Percentiles rank a stretch among this genome's conserved stretches.
Evolutionary conservation across 2,888 invertebrate genomes (phyloP).

Genomic region (Drosophila atripex): DNA sequence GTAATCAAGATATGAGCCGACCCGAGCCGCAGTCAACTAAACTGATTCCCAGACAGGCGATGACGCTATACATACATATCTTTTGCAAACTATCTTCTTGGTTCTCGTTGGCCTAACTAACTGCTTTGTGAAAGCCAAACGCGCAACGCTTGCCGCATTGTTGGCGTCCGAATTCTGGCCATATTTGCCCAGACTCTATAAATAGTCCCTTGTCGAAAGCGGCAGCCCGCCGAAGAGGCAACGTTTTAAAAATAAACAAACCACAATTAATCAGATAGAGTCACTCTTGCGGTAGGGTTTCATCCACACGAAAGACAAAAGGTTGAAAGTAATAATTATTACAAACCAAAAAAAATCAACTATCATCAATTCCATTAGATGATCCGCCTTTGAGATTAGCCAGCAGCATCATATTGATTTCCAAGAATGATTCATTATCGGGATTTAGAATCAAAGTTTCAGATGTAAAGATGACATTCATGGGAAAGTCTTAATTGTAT

Average conservation of each 20-base stretch:
- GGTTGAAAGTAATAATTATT: slow-evolving; percentile 6
- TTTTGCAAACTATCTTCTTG: slow-evolving; percentile 29
- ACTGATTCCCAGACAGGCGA: slow-evolving; percentile 34
- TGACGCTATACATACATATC: slow-evolving; percentile 36
- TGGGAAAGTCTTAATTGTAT: not conserved
- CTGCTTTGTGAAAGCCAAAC: slow-evolving; percentile 45
- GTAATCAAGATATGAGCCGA: slow-evolving; percentile 32
- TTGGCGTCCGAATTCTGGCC: slow-evolving; percentile 24
- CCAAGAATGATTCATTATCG: not conserved
- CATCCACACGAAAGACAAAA: not conserved
- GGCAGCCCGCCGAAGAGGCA: slow-evolving; percentile 29
- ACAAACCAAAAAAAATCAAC: not conserved
- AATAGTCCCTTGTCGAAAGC: slow-evolving; percentile 44
- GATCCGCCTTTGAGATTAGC: not conserved
- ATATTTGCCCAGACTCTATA: slow-evolving; percentile 42
- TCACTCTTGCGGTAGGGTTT: slow-evolving; percentile 64
- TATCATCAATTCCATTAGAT: not conserved
- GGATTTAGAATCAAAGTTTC: not conserved
- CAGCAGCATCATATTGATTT: not conserved
- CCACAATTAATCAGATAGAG: slow-evolving; percentile 52
- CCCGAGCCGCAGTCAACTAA: not conserved
- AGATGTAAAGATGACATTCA: not conserved
- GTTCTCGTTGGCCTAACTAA: slow-evolving; percentile 24
- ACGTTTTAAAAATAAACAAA: slow-evolving; percentile 54
- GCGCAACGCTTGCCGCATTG: slow-evolving; percentile 31